Conservation (phyloP, 2,888 invertebrate genomes). For the Lasioglossum oenotherae region DNA sequence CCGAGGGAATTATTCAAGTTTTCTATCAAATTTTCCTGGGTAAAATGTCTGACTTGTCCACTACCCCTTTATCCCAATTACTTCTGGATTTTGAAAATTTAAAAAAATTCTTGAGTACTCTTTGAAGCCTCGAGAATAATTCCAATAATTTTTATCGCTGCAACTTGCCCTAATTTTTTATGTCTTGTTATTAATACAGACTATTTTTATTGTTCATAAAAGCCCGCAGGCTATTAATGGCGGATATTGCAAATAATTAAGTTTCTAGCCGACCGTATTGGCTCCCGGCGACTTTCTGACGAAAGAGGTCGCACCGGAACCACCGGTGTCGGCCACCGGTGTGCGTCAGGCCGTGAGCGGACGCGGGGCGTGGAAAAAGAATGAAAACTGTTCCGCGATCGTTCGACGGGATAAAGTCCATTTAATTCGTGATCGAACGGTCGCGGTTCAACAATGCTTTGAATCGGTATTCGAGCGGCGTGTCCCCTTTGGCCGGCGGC, state of each 20-base stretch:
- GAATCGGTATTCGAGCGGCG: slow-evolving; percentile 27
- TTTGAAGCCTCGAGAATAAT: too few species aligned
- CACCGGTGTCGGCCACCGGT: neutral
- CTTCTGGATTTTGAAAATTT: neutral
- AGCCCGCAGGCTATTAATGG: neutral
- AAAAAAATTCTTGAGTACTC: neutral
- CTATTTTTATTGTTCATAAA: too few species aligned
- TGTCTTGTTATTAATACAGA: too few species aligned
- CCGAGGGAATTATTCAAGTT: too few species aligned
- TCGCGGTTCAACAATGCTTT: slow-evolving; percentile 39
- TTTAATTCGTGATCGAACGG: slow-evolving; percentile 49
- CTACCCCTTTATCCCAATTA: neutral
- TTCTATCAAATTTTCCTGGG: neutral
- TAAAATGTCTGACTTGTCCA: neutral
- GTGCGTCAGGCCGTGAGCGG: neutral
- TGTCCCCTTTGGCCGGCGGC: slow-evolving; percentile 22
- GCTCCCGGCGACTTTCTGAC: neutral
- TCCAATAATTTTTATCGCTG: neutral
- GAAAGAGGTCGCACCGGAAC: neutral
- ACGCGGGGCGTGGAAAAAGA: neutral
- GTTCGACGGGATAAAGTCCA: slow-evolving; percentile 37
- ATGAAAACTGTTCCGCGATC: slow-evolving; percentile 35
- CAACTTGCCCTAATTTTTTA: neutral
- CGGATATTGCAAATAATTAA: neutral
- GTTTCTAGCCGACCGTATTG: neutral